phyloP scores from a whole-genome alignment of 2,113 vertebrate species.

The Noturus placidus region DNA sequence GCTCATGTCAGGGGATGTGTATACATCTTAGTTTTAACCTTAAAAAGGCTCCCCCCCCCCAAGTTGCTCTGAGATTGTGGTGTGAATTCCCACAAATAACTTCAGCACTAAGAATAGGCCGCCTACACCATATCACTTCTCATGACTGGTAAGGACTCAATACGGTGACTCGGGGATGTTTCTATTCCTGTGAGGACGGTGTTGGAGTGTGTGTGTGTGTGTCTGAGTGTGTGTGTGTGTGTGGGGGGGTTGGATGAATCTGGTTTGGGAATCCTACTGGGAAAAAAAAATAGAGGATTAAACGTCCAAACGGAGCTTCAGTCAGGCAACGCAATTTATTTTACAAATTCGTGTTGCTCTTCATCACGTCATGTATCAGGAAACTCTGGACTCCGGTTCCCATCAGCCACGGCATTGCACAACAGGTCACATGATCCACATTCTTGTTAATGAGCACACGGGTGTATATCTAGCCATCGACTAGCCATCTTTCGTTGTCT shows the following conservation, averaged over 20 bases:
- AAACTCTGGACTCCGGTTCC: no score
- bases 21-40: neutral
- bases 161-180: neutral
- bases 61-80: neutral
- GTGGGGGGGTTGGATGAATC: neutral
- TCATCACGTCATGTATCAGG: no score
- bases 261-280: neutral
- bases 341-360: neutral
- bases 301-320: neutral
- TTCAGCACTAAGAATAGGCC: conserved; percentile 10
- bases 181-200: conserved; percentile 29
- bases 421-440: no score
- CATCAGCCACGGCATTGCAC: no score
- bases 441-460: no score
- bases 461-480: no score
- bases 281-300: neutral
- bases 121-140: conserved; percentile 9
- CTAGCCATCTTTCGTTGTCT: no score
- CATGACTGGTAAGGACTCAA: neutral
- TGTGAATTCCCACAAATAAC: neutral
- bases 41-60: neutral
- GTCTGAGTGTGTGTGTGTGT: neutral
- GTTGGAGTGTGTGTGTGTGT: neutral
- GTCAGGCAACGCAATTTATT: neutral
- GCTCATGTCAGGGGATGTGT: neutral